These are phyloP conservation scores for Stramonita haemastoma DNA, from an alignment of 2,888 invertebrate genomes.

Conservation along the genomic window DNA sequence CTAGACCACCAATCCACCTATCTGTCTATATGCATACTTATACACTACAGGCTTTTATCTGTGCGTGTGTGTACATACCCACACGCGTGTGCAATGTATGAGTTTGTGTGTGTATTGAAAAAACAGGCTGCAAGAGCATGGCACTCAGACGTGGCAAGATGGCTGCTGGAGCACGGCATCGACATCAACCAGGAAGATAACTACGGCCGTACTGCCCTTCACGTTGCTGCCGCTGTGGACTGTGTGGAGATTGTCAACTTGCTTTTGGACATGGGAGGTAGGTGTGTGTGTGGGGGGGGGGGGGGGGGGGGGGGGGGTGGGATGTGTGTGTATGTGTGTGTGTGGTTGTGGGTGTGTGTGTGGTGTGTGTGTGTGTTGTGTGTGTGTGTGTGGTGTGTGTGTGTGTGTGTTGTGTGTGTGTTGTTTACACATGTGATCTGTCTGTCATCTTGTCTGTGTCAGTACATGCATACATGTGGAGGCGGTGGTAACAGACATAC, in stretches of 20 bases:
- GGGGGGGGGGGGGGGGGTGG: too few relatives aligned
- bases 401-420: neutral
- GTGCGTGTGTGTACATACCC: neutral
- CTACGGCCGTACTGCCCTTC: slow-evolving; percentile 74
- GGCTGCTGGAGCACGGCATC: slow-evolving; percentile 70
- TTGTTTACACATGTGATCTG: neutral
- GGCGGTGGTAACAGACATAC: too few relatives aligned
- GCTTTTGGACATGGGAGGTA: slow-evolving; percentile 71
- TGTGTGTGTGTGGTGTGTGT: slow-evolving; percentile 6
- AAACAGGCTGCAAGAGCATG: slow-evolving; percentile 73
- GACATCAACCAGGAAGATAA: slow-evolving; percentile 69
- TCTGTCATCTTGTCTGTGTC: neutral
- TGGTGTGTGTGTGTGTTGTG: neutral
- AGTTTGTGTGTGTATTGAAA: neutral
- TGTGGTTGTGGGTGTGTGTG: neutral
- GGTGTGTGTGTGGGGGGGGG: slow-evolving; percentile 2
- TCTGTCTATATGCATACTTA: too few relatives aligned
- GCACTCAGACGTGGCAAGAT: slow-evolving; percentile 74
- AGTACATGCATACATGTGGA: neutral
- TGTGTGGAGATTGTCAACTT: slow-evolving; percentile 74
- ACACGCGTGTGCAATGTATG: too few relatives aligned
- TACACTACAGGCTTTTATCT: too few relatives aligned
- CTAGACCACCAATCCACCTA: too few relatives aligned
- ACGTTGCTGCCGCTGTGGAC: slow-evolving; percentile 76
- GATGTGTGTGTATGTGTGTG: neutral